These are phyloP conservation scores for Gavialis gangeticus DNA, from an alignment of 2,113 vertebrate species.

Conservation along the genomic window DNA sequence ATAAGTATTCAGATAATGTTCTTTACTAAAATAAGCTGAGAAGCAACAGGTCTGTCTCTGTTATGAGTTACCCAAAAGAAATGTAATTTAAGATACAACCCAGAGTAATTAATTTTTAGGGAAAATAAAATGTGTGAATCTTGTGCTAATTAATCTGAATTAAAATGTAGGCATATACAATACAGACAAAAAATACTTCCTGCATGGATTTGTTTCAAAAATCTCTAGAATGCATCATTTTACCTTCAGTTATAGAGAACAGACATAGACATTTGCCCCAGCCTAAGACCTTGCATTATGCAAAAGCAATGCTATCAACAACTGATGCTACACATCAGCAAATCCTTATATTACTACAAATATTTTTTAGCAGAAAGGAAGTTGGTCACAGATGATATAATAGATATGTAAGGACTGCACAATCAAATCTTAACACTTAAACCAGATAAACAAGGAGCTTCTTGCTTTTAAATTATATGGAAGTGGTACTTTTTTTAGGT, in stretches of 20 bases:
- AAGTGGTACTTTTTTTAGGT: slow-evolving; percentile 50
- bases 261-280: not conserved
- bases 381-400: not conserved
- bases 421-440: not conserved
- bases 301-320: not conserved
- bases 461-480: slow-evolving; percentile 38
- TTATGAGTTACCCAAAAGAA: not conserved
- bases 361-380: slow-evolving; percentile 16
- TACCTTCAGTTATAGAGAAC: not conserved
- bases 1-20: not conserved
- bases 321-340: not conserved
- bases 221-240: not conserved
- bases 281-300: not conserved
- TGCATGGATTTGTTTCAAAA: not conserved
- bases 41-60: slow-evolving; percentile 32
- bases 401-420: not conserved
- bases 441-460: not conserved
- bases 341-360: not conserved
- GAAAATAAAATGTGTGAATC: not conserved
- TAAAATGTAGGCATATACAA: not conserved
- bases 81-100: not conserved
- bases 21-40: not conserved
- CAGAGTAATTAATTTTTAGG: not conserved
- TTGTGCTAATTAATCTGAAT: not conserved
- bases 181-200: not conserved